phyloP scores from a whole-genome alignment of 30 jellyfish, hydroid and myxozoan species.

The Aurelia aurita region DNA sequence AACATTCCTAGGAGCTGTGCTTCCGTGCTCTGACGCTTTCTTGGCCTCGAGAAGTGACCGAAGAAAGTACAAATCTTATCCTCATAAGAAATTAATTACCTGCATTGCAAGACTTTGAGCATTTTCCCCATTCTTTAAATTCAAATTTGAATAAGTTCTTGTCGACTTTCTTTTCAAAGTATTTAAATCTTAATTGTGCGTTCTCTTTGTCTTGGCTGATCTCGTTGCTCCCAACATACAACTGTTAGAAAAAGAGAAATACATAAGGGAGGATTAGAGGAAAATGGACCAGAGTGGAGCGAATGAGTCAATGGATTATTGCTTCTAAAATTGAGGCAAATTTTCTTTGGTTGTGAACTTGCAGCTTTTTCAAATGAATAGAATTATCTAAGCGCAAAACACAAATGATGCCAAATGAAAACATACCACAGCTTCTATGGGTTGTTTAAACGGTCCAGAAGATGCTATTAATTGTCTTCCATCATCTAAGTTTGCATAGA shows the following conservation, averaged over 20 bases:
- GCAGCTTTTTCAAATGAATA: too few species aligned
- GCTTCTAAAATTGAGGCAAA: too few species aligned
- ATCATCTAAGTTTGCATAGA: slow-evolving; percentile 38
- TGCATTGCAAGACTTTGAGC: slow-evolving; percentile 75
- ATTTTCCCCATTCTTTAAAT: slow-evolving; percentile 64
- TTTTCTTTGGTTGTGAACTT: too few species aligned
- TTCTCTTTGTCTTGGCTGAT: neutral
- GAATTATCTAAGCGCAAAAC: too few species aligned
- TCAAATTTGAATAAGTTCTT: slow-evolving; percentile 43
- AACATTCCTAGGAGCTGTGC: too few species aligned
- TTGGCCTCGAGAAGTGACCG: too few species aligned
- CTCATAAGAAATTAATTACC: slow-evolving; percentile 10
- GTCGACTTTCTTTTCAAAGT: slow-evolving; percentile 50
- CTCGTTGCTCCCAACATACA: slow-evolving; percentile 43
- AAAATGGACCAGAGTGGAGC: too few species aligned
- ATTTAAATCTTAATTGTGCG: slow-evolving; percentile 48
- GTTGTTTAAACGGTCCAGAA: slow-evolving; percentile 69
- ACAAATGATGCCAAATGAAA: too few species aligned
- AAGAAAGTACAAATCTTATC: too few species aligned
- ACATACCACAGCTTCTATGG: slow-evolving; percentile 81
- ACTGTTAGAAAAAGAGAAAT: slow-evolving; percentile 4
- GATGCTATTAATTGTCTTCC: slow-evolving; percentile 77
- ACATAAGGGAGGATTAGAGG: too few species aligned
- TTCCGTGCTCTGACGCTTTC: too few species aligned
- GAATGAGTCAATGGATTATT: too few species aligned